Evolutionary conservation across 1,140 invertebrate species (phyloP).

Genomic region (Stenopsyche tienmushanensis): DNA sequence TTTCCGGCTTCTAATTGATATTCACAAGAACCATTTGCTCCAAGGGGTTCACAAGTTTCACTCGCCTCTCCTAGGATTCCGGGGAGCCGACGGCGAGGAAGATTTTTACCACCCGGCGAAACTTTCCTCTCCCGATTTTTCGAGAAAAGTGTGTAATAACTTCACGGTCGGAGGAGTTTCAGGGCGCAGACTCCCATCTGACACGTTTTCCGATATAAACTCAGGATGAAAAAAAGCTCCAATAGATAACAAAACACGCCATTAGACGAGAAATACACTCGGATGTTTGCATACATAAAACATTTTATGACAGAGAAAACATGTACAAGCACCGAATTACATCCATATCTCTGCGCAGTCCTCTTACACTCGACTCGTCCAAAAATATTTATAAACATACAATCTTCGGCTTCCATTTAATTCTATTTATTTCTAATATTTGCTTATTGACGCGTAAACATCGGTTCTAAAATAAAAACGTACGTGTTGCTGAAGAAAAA

Average conservation of each 20-base stretch:
- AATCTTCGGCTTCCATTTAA: too few species aligned
- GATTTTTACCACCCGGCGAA: neutral
- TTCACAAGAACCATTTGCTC: constrained; percentile 39
- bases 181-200: constrained; percentile 3
- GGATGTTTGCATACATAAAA: constrained; percentile 10
- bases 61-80: neutral
- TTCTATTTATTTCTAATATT: too few species aligned
- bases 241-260: constrained; percentile 27
- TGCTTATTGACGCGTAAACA: too few species aligned
- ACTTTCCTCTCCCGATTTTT: constrained; percentile 19
- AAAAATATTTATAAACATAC: too few species aligned
- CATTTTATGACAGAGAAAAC: neutral
- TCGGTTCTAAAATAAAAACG: too few species aligned
- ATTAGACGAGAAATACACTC: constrained; percentile 18
- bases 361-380: too few species aligned
- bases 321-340: too few species aligned
- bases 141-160: constrained; percentile 40
- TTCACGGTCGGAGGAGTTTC: constrained; percentile 32
- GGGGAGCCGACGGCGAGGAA: neutral
- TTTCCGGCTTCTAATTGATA: constrained; percentile 40
- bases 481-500: too few species aligned
- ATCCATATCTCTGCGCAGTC: neutral
- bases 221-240: constrained; percentile 9
- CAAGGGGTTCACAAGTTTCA: neutral
- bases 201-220: constrained; percentile 17